phyloP scores from a whole-genome alignment of 2,888 invertebrate species.

The Stenolophus ochropezus region DNA sequence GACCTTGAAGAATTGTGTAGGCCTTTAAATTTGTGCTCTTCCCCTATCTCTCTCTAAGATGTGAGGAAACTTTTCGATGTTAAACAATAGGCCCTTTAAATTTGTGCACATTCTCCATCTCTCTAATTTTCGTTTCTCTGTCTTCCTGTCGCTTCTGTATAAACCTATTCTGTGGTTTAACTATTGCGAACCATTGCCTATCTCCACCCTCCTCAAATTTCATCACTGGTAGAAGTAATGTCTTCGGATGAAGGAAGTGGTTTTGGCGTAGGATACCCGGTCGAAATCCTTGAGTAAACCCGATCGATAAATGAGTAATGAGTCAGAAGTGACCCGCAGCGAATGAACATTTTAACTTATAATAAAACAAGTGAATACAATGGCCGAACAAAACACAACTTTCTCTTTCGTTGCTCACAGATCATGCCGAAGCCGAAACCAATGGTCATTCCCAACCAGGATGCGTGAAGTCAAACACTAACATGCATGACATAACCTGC shows the following conservation, averaged over 20 bases:
- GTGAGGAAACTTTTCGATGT: no score
- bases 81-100: no score
- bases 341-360: slow-evolving; percentile 39
- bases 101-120: no score
- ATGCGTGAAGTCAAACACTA: neutral
- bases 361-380: slow-evolving; percentile 46
- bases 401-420: slow-evolving; percentile 36
- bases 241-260: neutral
- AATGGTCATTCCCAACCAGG: slow-evolving; percentile 18
- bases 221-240: no score
- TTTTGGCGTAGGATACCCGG: neutral
- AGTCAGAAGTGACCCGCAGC: slow-evolving; percentile 35
- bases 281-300: slow-evolving; percentile 35
- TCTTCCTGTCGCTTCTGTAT: no score
- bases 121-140: no score
- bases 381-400: slow-evolving; percentile 34
- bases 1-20: no score
- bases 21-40: no score
- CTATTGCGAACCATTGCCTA: no score
- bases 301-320: slow-evolving; percentile 25
- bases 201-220: no score
- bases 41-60: no score
- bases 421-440: slow-evolving; percentile 15
- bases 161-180: no score
- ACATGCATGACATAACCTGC: neutral